phyloP scores from a whole-genome alignment of 2,113 vertebrate species.

The Cichladusa arquata region DNA sequence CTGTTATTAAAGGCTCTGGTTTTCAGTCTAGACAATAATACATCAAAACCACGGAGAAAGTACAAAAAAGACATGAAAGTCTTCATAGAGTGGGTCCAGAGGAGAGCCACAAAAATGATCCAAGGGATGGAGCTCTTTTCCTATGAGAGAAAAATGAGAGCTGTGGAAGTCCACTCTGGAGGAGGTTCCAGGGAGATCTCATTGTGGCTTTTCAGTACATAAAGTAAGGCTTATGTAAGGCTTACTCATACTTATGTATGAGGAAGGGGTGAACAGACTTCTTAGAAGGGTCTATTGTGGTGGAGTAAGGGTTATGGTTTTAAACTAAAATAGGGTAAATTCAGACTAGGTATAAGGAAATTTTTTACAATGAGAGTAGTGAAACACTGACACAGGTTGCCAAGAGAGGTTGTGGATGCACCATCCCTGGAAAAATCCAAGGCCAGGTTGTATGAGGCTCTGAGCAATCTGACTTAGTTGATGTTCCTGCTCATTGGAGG shows the following conservation, averaged over 20 bases:
- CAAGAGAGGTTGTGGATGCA: not conserved
- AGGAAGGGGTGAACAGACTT: not conserved
- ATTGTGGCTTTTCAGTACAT: not conserved
- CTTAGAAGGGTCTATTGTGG: not conserved
- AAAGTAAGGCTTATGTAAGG: no score
- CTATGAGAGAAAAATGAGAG: not conserved
- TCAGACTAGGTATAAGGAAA: not conserved
- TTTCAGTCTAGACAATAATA: not conserved
- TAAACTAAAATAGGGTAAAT: not conserved
- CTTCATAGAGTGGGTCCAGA: not conserved
- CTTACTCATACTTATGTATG: not conserved
- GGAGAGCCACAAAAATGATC: not conserved
- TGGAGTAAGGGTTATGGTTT: not conserved
- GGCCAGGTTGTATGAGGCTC: not conserved
- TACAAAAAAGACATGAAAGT: not conserved
- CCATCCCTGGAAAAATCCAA: not conserved
- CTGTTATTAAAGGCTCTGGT: not conserved
- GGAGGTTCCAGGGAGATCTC: not conserved
- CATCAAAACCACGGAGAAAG: not conserved
- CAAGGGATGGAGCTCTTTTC: not conserved
- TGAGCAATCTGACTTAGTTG: not conserved
- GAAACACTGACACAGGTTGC: not conserved
- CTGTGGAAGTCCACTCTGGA: not conserved
- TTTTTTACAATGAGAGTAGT: not conserved
- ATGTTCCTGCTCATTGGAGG: not conserved